Evolutionary conservation across 2,797 vertebrate species (phyloP), one percentile per base, ranked within the genome.

Genomic region (Serranus cabrilla): DNA sequence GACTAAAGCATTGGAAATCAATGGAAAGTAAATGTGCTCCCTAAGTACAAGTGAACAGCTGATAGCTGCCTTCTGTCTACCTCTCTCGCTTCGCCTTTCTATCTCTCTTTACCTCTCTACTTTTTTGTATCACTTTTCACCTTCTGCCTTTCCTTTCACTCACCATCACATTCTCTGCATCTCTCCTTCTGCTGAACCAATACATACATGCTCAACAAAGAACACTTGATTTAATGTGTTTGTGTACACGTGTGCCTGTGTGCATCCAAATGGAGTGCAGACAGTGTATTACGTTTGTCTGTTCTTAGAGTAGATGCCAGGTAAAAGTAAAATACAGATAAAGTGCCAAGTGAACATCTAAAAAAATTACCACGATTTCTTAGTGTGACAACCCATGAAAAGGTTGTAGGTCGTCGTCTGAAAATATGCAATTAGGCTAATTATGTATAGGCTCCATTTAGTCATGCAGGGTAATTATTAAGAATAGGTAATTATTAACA

Each of bases 1-100:
- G 97, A 99, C 97, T 96, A 85, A 96, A 96, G 93, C 96, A 98
- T 98, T 97, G 97, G 97, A 98, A 99, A 99, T 99, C 98, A 99
- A 99, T 98, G 95, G 94, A 95, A 97, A 97, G 96, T 97, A 98
- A 99, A 99, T 98, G 97, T 95, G 95, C 96, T 97, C 96, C 96
- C 97, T 98, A 98, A 98, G 96, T 97, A 97, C 96, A 98, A 98
- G 96, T 97, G 97, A 98, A 96, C 95, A 97, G 96, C 96, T 97
- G 96, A 97, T 96, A 95, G 96, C 95, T 96, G 95, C 96, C 94
- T 79, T 95, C 87, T 90, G 85, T 93, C 90, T 91, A 25, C 57
- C 64, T 77, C 50, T 81, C 72, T 75, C 43, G 63, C 58, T 80
- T 52, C 72, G 58, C 63, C 57, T 66, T 76, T 82, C 58, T 87